Percentiles rank a stretch among this genome's conserved stretches.
These are phyloP conservation scores for Phrynocephalus vlangalii DNA, from an alignment of 2,797 vertebrate species.

Conservation along the genomic window DNA sequence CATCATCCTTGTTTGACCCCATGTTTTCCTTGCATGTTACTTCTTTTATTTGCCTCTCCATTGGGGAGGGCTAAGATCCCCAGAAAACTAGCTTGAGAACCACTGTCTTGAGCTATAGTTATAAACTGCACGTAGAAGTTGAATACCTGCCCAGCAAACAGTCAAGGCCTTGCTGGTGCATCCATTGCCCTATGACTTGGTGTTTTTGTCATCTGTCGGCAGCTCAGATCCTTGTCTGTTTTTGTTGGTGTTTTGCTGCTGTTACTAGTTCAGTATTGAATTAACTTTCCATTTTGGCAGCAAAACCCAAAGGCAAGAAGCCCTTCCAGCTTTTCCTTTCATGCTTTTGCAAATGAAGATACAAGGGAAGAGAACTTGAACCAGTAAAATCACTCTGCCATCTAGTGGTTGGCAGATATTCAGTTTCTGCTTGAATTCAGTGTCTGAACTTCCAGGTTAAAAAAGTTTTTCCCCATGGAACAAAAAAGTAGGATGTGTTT, in stretches of 20 bases:
- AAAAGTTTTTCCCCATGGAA: background rate
- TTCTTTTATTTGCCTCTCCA: background rate
- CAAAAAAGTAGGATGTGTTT: background rate
- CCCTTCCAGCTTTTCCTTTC: background rate
- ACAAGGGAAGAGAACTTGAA: background rate
- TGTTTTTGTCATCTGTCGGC: background rate
- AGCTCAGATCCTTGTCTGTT: background rate
- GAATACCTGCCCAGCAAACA: background rate
- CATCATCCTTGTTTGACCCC: background rate
- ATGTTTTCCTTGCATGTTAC: background rate
- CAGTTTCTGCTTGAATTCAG: background rate
- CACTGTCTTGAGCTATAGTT: background rate
- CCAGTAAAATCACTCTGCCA: constrained; percentile 56
- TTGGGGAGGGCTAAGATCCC: background rate
- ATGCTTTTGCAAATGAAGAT: background rate
- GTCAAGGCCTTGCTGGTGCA: background rate
- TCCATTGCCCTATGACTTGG: background rate
- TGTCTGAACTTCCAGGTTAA: background rate
- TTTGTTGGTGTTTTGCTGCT: background rate
- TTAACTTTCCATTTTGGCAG: background rate
- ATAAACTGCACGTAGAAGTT: background rate
- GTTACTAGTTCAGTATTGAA: background rate
- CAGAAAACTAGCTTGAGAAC: background rate
- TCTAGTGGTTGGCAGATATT: constrained; percentile 60
- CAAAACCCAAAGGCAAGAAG: background rate